Evolutionary conservation across 1,140 invertebrate genomes (phyloP), one percentile per base, ranked within the genome.

Genomic region (Heliothis virescens): DNA sequence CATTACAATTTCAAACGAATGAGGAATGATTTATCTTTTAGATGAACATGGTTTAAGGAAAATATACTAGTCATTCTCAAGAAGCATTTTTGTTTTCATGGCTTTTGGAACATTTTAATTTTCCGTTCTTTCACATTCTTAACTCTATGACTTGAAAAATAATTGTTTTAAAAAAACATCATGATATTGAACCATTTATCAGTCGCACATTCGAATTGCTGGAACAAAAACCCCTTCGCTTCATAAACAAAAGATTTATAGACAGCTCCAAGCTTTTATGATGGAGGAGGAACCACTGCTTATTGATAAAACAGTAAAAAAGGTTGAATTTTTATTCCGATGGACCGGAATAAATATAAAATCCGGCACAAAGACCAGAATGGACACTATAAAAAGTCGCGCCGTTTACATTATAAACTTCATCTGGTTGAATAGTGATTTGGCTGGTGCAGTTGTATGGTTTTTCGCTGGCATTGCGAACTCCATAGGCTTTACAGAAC

Each of bases 401-500:
- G 47, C 41, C 1, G 13, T 85, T 12, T 88, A 60, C 50, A 74
- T 84, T 60, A 69, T 85, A 3, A 87, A 87, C 53, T 81, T 81
- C 9, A n/a, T 88, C 2, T 82, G 82, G 81, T n/a, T 88, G 12
- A 85, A 84, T 13, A 81, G 52, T 5, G 82, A 84, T 52, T 18
- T 82, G 3, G n/a, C 80, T 2, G 77, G 81, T 0, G 81, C 74
- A 9, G 11, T 85, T 9, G 75, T 53, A 0, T 86, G 81, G 81
- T 79, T 86, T 7, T 41, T 81, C 1, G n/a, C 73, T 0, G 79
- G 80, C 7, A 52, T 85, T 7, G 26, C 65, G 2, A 79, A 74
- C 21, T 80, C 80, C 0, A 79, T 81, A n/a, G 76, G 57, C 16
- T 82, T 88, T 10, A 84, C 80, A 7, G 80, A 82, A 69, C 12